These are phyloP conservation scores for Parambassis ranga DNA, from an alignment of 2,797 vertebrate species.

Conservation along the genomic window DNA sequence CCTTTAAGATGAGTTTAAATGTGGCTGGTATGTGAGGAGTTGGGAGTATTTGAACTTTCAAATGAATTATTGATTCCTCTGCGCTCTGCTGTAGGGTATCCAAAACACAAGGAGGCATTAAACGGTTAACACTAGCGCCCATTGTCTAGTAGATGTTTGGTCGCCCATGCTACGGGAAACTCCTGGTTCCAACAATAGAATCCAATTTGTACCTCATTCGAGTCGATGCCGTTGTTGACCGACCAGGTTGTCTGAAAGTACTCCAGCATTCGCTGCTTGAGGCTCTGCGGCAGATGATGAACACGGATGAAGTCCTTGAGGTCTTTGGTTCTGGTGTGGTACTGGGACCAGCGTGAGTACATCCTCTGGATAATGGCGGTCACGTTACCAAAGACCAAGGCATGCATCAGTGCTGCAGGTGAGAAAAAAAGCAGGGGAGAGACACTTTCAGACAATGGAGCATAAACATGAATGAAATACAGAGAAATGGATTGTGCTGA, in stretches of 20 bases:
- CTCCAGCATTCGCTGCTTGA: slow-evolving; percentile 98
- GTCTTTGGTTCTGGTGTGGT: slow-evolving; percentile 97
- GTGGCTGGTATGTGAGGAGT: slow-evolving; percentile 6
- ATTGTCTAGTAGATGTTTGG: neutral
- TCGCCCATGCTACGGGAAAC: neutral
- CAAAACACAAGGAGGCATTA: neutral
- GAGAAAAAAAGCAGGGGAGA: slow-evolving; percentile 7
- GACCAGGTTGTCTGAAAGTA: slow-evolving; percentile 99
- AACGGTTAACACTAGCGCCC: neutral
- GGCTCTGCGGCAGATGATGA: slow-evolving; percentile 92
- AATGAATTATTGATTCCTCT: slow-evolving; percentile 37
- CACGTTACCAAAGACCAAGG: slow-evolving; percentile 97
- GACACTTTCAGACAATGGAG: neutral
- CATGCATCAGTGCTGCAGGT: slow-evolving; percentile 92
- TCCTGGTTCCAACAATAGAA: neutral
- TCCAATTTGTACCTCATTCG: slow-evolving; percentile 87
- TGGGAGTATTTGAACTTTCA: slow-evolving; percentile 8
- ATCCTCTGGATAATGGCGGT: slow-evolving; percentile 98
- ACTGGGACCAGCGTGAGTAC: slow-evolving; percentile 97
- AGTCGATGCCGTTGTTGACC: slow-evolving; percentile 95
- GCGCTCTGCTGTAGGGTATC: neutral
- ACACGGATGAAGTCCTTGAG: slow-evolving; percentile 97
- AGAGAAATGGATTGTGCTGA: neutral
- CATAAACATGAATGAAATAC: neutral
- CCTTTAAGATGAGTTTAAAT: slow-evolving; percentile 5